Evolutionary conservation across 92 coral and sea anemone species (phyloP), one percentile per base, ranked within the genome.

Genomic region (Zoanthus sociatus): DNA sequence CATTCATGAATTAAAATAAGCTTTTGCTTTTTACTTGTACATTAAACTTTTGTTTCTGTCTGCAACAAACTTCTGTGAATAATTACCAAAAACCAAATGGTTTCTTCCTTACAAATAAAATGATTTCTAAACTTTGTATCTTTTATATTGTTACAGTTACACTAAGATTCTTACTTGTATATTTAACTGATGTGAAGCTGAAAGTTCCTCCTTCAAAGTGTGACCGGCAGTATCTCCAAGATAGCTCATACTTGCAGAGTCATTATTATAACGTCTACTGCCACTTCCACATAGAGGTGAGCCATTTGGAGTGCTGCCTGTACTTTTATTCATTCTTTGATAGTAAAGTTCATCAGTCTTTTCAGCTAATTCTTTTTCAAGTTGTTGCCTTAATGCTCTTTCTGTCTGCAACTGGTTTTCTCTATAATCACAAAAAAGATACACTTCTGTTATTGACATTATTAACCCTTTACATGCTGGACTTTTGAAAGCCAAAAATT

Each of bases 301-400:
- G 44, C 51, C 37, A 54, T 63, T 32, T 87, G 88, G 47, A 90
- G 76, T 9, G 83, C 92, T 21, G 86, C 82, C n/a, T 87, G 30
- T 72, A 93, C 93, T 58, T 86, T 94, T 60, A 18, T 46, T 90
- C 26, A 89, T 83, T 70, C 90, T 91, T 90, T 93, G 93, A 82
- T 90, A 84, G 83, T 91, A 89, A 46, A 94, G 64, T 76, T 84
- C 93, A 37, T 91, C 98, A 42, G 98, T 83, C 79, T 94, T 94
- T 9, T 93, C 93, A 10, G 94, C 88, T 84, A 94, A 83, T 55
- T 94, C 94, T 73, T 89, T 84, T 46, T 94, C 98, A 61, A 94
- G 88, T 20, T 89, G 92, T 58, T 89, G 92, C n/a, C 98, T 82
- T 30, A 92, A 82, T 32, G 91, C 90, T 77, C 92, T 88, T 67